Evolutionary conservation across 2,113 vertebrate genomes (phyloP).

Genomic region (Phaethornis superciliosus): DNA sequence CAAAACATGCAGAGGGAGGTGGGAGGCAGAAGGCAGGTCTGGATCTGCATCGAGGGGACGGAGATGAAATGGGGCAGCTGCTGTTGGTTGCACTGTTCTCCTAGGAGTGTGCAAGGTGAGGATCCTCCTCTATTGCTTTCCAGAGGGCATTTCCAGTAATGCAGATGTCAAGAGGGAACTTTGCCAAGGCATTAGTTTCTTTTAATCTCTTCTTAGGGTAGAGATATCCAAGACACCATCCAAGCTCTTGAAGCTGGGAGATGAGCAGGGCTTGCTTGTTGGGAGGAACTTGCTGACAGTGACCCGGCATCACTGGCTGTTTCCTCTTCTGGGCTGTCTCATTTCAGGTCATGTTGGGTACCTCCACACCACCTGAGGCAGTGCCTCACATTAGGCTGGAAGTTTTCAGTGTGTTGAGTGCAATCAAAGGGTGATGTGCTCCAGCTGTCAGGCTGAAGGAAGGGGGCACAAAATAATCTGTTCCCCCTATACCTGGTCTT

Average conservation of each 20-base stretch:
- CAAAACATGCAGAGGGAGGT: background rate
- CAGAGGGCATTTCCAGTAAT: conserved; percentile 21
- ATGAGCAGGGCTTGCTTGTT: background rate
- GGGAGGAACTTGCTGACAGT: background rate
- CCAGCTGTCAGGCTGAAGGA: background rate
- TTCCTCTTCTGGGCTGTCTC: background rate
- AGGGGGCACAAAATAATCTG: background rate
- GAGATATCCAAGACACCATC: background rate
- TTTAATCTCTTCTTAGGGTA: conserved; percentile 16
- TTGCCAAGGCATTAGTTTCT: background rate
- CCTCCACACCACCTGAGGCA: background rate
- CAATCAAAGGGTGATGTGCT: background rate
- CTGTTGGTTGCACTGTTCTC: conserved; percentile 5
- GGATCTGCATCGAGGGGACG: background rate
- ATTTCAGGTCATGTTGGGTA: background rate
- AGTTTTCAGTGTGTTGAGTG: background rate
- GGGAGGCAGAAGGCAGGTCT: background rate
- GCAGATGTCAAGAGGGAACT: background rate
- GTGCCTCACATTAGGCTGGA: background rate
- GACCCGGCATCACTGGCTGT: fast-evolving
- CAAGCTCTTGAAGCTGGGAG: background rate
- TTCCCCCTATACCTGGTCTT: background rate
- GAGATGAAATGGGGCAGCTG: background rate
- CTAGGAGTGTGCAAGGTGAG: background rate
- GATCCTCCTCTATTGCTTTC: background rate